Percentiles rank a stretch among this genome's conserved stretches.
phyloP scores from a whole-genome alignment of 2,113 vertebrate genomes.

The Megaceryle torquata region DNA sequence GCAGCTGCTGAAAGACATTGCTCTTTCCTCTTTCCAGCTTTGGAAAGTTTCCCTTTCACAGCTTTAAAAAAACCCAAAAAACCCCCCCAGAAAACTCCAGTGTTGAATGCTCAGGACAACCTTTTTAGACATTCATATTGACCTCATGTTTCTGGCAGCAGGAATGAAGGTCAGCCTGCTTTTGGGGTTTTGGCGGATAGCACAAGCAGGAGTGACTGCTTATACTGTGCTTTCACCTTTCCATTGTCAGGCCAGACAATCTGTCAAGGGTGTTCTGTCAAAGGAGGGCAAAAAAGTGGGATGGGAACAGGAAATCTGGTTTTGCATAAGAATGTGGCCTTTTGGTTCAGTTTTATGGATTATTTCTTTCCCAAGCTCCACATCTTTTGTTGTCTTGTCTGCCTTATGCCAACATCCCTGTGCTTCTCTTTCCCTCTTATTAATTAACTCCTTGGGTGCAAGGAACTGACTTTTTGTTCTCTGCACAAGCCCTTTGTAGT shows the following conservation, averaged over 20 bases:
- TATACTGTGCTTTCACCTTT: constrained; percentile 16
- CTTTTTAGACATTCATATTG: background rate
- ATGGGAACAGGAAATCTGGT: constrained; percentile 35
- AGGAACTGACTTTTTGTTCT: constrained; percentile 28
- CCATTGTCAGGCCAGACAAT: constrained; percentile 8
- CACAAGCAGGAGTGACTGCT: constrained; percentile 14
- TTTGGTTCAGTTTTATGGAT: constrained; percentile 37
- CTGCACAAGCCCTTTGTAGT: background rate
- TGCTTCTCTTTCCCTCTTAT: background rate
- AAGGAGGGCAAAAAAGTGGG: constrained; percentile 11
- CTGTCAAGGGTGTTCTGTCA: background rate
- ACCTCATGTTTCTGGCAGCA: constrained; percentile 11
- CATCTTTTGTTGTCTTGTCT: constrained; percentile 40
- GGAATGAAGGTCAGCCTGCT: background rate
- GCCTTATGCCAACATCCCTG: constrained; percentile 35
- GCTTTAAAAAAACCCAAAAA: background rate
- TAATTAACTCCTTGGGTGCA: constrained; percentile 11
- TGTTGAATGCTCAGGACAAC: background rate
- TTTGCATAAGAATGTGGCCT: constrained; percentile 53
- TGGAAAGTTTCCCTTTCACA: constrained; percentile 37
- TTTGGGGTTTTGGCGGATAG: background rate
- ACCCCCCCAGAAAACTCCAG: background rate
- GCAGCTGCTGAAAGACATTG: constrained; percentile 15
- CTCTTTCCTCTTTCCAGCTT: background rate
- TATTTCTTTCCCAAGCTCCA: constrained; percentile 53